Evolutionary conservation across 2,113 vertebrate genomes (phyloP).

Genomic region (Condylura cristata): DNA sequence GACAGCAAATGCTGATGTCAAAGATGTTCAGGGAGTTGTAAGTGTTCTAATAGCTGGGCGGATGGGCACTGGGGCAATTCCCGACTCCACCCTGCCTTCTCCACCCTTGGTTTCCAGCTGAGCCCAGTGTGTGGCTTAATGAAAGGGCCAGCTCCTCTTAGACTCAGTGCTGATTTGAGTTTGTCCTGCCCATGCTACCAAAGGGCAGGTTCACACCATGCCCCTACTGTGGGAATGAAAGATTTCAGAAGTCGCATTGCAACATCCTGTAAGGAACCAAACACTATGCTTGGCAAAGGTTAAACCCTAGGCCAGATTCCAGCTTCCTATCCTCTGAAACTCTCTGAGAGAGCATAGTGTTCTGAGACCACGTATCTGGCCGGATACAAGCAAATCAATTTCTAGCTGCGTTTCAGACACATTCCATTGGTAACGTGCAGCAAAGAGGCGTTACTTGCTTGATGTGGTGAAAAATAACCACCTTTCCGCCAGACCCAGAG

Average conservation of each 20-base stretch:
- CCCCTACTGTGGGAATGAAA: not conserved
- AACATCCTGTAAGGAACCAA: not conserved
- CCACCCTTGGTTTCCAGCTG: not conserved
- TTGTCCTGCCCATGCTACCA: not conserved
- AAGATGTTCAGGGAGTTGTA: not conserved
- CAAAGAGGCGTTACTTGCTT: not conserved
- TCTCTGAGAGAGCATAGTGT: not conserved
- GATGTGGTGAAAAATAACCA: not conserved
- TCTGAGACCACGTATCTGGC: slow-evolving; percentile 17
- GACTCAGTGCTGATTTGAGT: not conserved
- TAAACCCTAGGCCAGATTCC: slow-evolving; percentile 33
- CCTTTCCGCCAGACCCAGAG: not conserved
- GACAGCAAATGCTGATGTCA: not conserved
- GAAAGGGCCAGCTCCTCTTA: not conserved
- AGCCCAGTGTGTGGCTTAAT: not conserved
- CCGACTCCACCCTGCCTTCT: not conserved
- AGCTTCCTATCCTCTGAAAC: slow-evolving; percentile 42
- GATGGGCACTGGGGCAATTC: too few relatives aligned
- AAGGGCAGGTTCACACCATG: not conserved
- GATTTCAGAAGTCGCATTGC: slow-evolving; percentile 33
- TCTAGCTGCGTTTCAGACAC: slow-evolving; percentile 17
- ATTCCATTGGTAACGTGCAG: not conserved
- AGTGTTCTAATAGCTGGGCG: not conserved
- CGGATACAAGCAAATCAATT: slow-evolving; percentile 54
- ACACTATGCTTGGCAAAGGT: not conserved